Base-by-base conservation (phyloP, 2,888 invertebrate species). In the Bhutanitis thaidina region DNA sequence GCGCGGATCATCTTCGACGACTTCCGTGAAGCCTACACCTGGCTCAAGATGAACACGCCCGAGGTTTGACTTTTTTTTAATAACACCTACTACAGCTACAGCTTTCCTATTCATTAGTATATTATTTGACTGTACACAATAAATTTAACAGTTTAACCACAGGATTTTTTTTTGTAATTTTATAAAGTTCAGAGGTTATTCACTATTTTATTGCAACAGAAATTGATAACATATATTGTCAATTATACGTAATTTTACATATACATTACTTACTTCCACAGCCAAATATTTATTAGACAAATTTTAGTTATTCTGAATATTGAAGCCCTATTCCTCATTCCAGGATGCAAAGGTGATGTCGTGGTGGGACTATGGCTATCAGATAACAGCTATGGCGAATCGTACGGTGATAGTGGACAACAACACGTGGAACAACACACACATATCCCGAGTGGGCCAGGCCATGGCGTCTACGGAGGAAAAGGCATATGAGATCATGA, bases 281-380 rank as follows among this genome's bases (percentile, higher is more conserved):
- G n/a, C n/a, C n/a, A n/a, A n/a, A n/a, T n/a, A n/a, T n/a, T n/a
- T n/a, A n/a, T n/a, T n/a, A n/a, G n/a, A n/a, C n/a, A 20, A 3
- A 20, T 20, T 20, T 20, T 20, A 20, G 20, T 20, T 3, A 20
- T 20, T 20, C 20, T 20, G 20, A 20, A n/a, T 20, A 1, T 8
- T 27, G 20, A 20, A 20, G 5, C 20, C 27, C 1, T 8, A 8
- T 27, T 27, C 27, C 8, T 97, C 71, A 97, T 97, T 2, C 93
- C 67, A 96, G 95, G 95, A 98, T 82, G 94, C 98, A 0, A 96
- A 97, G 77, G 95, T 99, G 52, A 99, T 99, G 98, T 98, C 98
- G 0, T 99, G 99, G 99, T 99, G 99, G 98, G 98, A 98, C 91
- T 99, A 99, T 85, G 99, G 99, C 0, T 99, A 99, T 86, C 97